Evolutionary conservation across 2,888 invertebrate species (phyloP).

Genomic region (Meghimatium bilineatum): DNA sequence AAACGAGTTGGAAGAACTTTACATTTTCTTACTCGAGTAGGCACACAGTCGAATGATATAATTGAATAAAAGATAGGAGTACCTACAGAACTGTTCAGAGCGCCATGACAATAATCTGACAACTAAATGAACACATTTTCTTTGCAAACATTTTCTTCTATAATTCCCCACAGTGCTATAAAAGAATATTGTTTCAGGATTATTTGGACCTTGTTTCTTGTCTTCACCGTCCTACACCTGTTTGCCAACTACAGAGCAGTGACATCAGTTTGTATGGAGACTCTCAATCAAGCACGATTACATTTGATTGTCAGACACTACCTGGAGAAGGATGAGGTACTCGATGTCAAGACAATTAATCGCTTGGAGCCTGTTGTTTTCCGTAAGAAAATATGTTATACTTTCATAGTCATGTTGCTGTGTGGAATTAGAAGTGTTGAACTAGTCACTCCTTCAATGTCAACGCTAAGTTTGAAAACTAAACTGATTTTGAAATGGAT

Average conservation of each 20-base stretch:
- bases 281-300: constrained; percentile 88
- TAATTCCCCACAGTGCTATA: not conserved
- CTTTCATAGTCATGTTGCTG: too few species aligned
- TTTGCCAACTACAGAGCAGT: constrained; percentile 93
- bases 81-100: too few species aligned
- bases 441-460: too few species aligned
- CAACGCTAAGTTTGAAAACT: too few species aligned
- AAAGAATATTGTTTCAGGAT: constrained; percentile 79
- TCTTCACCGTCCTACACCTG: constrained; percentile 88
- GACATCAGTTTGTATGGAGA: constrained; percentile 85
- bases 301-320: constrained; percentile 83
- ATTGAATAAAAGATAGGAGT: too few species aligned
- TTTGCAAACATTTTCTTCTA: not conserved
- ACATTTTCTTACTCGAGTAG: too few species aligned
- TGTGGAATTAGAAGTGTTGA: too few species aligned
- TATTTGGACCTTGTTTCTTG: constrained; percentile 85
- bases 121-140: too few species aligned
- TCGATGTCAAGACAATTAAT: constrained; percentile 84
- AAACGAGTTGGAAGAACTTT: too few species aligned
- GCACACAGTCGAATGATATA: too few species aligned
- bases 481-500: too few species aligned
- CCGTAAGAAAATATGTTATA: not conserved
- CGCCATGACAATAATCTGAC: too few species aligned
- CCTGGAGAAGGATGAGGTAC: constrained; percentile 81
- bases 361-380: constrained; percentile 83